Conservation (phyloP, 1,140 invertebrate genomes). For the Leucophenga varia region DNA sequence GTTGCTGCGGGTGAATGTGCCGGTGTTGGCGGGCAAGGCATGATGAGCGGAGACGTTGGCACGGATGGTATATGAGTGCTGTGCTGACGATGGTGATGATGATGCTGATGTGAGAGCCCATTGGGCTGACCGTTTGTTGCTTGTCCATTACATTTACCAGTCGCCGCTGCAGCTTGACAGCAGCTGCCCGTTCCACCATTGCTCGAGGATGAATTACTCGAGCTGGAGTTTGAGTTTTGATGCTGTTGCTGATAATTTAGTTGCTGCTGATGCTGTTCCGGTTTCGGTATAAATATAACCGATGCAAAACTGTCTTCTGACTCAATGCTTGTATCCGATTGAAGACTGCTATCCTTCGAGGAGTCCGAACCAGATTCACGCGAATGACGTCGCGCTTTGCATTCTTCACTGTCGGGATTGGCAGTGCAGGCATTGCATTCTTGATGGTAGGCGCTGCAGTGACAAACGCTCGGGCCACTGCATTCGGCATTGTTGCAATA, state of each 20-base stretch:
- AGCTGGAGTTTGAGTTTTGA: constrained; percentile 58
- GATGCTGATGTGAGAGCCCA: constrained; percentile 1
- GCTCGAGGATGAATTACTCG: constrained; percentile 55
- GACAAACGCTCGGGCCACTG: constrained; percentile 28
- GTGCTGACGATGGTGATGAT: constrained; percentile 18
- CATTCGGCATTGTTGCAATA: constrained; percentile 44
- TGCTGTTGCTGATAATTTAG: constrained; percentile 47
- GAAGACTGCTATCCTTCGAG: constrained; percentile 87
- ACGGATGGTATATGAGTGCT: constrained; percentile 62
- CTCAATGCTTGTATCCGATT: constrained; percentile 90
- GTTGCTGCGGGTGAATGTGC: constrained; percentile 52
- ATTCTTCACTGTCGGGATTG: constrained; percentile 25
- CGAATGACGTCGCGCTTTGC: constrained; percentile 64
- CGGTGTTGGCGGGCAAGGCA: constrained; percentile 57
- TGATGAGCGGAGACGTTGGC: constrained; percentile 69
- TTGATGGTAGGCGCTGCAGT: constrained; percentile 48
- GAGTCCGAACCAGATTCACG: constrained; percentile 87
- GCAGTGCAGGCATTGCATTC: constrained; percentile 26
- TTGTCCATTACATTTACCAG: constrained; percentile 3
- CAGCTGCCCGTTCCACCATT: constrained; percentile 23
- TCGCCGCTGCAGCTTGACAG: constrained; percentile 5
- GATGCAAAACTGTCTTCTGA: constrained; percentile 90
- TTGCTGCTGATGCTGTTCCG: constrained; percentile 56
- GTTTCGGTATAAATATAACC: constrained; percentile 83
- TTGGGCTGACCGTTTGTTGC: neutral